Evolutionary conservation across 2,113 vertebrate genomes (phyloP).

Genomic region (Pontoporia blainvillei): DNA sequence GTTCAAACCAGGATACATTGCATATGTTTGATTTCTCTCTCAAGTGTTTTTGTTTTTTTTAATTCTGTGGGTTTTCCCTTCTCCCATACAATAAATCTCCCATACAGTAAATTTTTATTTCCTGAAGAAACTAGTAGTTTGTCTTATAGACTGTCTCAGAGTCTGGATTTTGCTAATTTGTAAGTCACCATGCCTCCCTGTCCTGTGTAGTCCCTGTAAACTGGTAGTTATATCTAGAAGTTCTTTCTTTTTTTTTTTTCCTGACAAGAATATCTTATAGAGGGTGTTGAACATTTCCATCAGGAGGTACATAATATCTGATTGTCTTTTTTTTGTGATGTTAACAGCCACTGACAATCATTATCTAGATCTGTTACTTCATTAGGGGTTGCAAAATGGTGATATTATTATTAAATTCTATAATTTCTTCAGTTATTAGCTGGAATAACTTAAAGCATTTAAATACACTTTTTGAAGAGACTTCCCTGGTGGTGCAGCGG

Average conservation of each 20-base stretch:
- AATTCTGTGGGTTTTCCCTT: not conserved
- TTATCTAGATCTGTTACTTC: not conserved
- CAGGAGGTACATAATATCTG: not conserved
- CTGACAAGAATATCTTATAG: not conserved
- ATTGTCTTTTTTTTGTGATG: not conserved
- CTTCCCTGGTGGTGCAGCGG: too few relatives aligned
- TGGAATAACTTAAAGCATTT: constrained; percentile 17
- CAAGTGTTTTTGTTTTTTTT: not conserved
- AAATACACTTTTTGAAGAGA: not conserved
- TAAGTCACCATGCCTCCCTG: not conserved
- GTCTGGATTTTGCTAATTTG: not conserved
- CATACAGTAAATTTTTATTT: not conserved
- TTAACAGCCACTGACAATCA: not conserved
- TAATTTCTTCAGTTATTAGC: not conserved
- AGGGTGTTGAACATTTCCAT: not conserved
- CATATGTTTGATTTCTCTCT: not conserved
- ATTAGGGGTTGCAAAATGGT: not conserved
- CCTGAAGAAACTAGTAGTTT: not conserved
- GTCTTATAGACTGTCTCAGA: not conserved
- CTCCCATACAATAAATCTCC: too few relatives aligned
- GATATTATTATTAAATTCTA: not conserved
- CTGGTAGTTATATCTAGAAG: not conserved
- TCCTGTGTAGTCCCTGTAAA: not conserved
- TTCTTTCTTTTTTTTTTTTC: not conserved
- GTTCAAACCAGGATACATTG: not conserved